Conservation (phyloP, 2,797 vertebrate genomes). For the Parauchenoglanis punctatus region DNA sequence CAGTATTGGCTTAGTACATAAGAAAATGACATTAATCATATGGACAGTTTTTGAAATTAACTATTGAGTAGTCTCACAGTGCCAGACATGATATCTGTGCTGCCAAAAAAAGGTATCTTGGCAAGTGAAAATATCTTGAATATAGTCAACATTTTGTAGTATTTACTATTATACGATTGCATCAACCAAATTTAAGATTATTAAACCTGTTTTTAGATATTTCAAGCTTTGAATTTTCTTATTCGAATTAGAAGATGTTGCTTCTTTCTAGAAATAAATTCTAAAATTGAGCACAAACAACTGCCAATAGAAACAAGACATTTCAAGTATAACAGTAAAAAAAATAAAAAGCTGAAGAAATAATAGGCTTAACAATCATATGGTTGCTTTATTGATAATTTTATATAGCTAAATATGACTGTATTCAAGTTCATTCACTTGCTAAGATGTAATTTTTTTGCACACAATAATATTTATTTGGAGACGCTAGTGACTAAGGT, state of each 20-base stretch:
- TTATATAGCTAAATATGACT: background rate
- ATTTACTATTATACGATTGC: background rate
- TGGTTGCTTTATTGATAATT: background rate
- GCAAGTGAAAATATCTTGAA: background rate
- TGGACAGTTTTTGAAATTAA: conserved; percentile 29
- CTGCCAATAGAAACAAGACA: background rate
- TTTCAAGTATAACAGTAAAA: background rate
- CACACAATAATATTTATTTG: background rate
- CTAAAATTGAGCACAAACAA: background rate
- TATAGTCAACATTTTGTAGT: background rate
- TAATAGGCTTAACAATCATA: background rate
- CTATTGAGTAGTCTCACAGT: background rate
- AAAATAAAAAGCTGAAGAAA: background rate
- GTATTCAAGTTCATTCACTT: background rate
- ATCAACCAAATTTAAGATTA: background rate
- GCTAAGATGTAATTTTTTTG: background rate
- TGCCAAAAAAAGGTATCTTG: background rate
- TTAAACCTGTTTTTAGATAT: background rate
- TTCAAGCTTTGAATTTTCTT: background rate
- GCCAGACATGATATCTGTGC: background rate
- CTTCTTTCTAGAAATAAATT: background rate
- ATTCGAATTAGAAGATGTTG: background rate
- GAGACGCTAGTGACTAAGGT: background rate
- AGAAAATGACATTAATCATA: conserved; percentile 23
- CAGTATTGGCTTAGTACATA: conserved; percentile 8